Percentiles rank a stretch among this genome's conserved stretches.
phyloP scores from a whole-genome alignment of 2,888 invertebrate species.

The Eilema griseolum region DNA sequence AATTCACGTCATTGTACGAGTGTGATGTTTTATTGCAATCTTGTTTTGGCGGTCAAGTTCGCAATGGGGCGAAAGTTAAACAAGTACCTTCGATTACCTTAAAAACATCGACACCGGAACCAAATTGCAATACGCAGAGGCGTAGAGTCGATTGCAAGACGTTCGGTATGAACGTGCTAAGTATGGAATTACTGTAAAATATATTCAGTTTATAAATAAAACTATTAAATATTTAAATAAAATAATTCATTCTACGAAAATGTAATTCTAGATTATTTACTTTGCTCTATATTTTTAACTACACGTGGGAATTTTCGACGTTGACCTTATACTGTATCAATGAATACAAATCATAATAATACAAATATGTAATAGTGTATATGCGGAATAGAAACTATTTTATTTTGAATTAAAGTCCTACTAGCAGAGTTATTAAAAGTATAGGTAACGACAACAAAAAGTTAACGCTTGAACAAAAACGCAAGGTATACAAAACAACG shows the following conservation, averaged over 20 bases:
- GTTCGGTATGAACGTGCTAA: not conserved
- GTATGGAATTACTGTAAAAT: slow-evolving; percentile 1
- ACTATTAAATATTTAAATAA: slow-evolving; percentile 13
- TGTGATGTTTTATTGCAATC: slow-evolving; percentile 83
- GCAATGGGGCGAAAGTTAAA: slow-evolving; percentile 74
- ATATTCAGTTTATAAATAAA: slow-evolving; percentile 19
- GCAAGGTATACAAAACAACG: slow-evolving; percentile 40
- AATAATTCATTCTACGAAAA: slow-evolving; percentile 14
- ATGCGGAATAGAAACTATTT: not conserved
- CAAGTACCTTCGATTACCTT: slow-evolving; percentile 48
- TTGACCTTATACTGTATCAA: slow-evolving; percentile 2
- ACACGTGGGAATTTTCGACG: slow-evolving; percentile 9
- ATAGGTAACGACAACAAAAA: slow-evolving; percentile 31
- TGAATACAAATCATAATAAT: slow-evolving; percentile 5
- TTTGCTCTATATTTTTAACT: slow-evolving; percentile 17
- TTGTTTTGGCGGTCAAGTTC: slow-evolving; percentile 86
- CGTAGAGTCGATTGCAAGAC: not conserved
- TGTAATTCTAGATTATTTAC: slow-evolving; percentile 10
- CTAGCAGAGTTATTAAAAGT: slow-evolving; percentile 24
- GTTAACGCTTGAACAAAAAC: slow-evolving; percentile 31
- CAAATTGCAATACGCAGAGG: slow-evolving; percentile 11
- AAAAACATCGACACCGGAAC: slow-evolving; percentile 54
- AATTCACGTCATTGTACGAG: slow-evolving; percentile 83
- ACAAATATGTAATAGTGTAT: not conserved
- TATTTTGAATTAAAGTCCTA: not conserved